Percentiles rank a stretch among this genome's conserved stretches.
phyloP scores from a whole-genome alignment of 2,797 vertebrate species.

The Xerus rutilus region DNA sequence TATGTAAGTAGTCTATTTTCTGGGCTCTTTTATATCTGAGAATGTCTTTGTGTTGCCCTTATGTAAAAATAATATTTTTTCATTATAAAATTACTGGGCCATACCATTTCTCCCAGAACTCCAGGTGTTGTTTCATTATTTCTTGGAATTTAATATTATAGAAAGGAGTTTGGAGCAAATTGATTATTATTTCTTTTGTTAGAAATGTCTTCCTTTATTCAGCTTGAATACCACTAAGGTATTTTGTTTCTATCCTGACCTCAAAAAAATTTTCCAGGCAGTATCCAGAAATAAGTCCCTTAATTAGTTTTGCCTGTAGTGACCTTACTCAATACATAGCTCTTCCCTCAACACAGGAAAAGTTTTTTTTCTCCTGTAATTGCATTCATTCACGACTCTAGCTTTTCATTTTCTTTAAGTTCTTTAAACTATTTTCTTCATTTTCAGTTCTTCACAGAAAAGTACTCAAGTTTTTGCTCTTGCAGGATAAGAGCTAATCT shows the following conservation, averaged over 20 bases:
- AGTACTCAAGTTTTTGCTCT: neutral
- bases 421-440: neutral
- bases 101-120: slow-evolving; percentile 43
- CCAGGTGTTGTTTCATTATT: slow-evolving; percentile 45
- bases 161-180: neutral
- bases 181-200: slow-evolving; percentile 46
- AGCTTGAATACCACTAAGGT: neutral
- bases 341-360: slow-evolving; percentile 3
- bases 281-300: slow-evolving; percentile 23
- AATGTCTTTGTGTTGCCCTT: slow-evolving; percentile 22
- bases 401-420: slow-evolving; percentile 15
- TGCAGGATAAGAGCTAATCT: neutral
- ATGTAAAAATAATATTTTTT: slow-evolving; percentile 7
- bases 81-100: neutral
- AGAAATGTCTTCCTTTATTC: slow-evolving; percentile 51
- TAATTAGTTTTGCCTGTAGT: slow-evolving; percentile 60
- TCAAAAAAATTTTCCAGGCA: neutral
- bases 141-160: slow-evolving; percentile 5
- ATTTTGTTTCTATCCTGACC: slow-evolving; percentile 35
- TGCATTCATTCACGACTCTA: neutral
- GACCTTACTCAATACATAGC: neutral
- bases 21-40: neutral
- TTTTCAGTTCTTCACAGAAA: slow-evolving; percentile 41
- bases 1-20: neutral
- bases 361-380: neutral